Base-by-base conservation (phyloP, 2,797 vertebrate genomes). In the Alectoris magna region DNA sequence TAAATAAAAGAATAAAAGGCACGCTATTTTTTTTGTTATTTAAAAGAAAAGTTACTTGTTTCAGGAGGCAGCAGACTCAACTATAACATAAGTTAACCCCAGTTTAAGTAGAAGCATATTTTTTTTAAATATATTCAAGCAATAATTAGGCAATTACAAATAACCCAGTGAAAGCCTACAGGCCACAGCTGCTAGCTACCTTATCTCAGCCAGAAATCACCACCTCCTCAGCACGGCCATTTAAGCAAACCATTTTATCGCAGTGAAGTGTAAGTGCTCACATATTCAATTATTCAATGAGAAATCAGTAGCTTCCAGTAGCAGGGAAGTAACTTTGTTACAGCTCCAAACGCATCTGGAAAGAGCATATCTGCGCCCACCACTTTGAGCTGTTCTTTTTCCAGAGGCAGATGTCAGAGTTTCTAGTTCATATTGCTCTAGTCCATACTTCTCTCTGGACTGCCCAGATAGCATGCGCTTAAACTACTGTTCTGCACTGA, bases 111-210 rank as follows among this genome's bases (percentile, higher is more conserved):
- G 60, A 87, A 70, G 39, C 22, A 44, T 48, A 36, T 62, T 53
- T 53, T 87, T 95, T 93, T 90, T 48, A 87, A 91, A 92, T 78
- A 63, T 51, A 74, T 71, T 80, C 53, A 46, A 89, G 64, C 44
- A 80, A 92, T 87, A 92, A 85, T 72, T 66, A 78, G 56, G 27
- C 48, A 81, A 85, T 92, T 75, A 39, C 3, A 93, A 88, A 84
- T 73, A 88, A 84, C 69, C 76, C 86, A 77, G 34, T 53, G 72
- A 86, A 70, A 86, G 63, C 70, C 91, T 78, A 70, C 73, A 72
- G 87, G 83, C 59, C 85, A 82, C 94, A 95, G 63, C 90, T 92
- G 87, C 71, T 72, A 89, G 59, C 79, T 81, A 84, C 85, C 46
- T 67, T 86, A 86, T 67, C 74, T 91, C 43, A 53, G 0, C 10